These are phyloP conservation scores for Folsomia candida DNA, from an alignment of 2,888 invertebrate genomes.

Conservation along the genomic window DNA sequence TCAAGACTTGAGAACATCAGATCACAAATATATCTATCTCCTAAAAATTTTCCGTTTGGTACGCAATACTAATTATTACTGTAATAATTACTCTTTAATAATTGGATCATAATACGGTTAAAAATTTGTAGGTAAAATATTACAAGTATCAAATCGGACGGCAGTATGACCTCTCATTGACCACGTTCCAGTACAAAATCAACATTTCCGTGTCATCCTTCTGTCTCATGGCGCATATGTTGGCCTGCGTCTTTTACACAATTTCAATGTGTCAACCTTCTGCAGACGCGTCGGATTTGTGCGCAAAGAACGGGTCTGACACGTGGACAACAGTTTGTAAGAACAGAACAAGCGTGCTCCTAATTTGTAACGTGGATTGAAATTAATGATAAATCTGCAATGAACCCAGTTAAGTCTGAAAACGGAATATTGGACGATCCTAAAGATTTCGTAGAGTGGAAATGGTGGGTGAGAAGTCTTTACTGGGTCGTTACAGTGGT, in stretches of 20 bases:
- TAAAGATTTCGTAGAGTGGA: constrained; percentile 19
- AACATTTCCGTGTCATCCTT: constrained; percentile 41
- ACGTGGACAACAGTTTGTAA: constrained; percentile 25
- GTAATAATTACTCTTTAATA: not conserved
- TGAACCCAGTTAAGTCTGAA: too few relatives aligned
- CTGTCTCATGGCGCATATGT: constrained; percentile 43
- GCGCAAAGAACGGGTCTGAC: not conserved
- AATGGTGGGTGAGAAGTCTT: constrained; percentile 44
- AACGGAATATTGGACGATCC: not conserved
- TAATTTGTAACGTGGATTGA: too few relatives aligned
- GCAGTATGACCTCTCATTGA: constrained; percentile 36
- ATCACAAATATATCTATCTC: constrained; percentile 8
- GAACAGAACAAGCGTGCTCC: too few relatives aligned
- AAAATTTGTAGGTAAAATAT: not conserved
- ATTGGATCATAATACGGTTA: too few relatives aligned
- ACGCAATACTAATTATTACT: not conserved
- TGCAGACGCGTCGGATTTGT: not conserved
- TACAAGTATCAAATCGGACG: constrained; percentile 8
- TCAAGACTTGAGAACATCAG: not conserved
- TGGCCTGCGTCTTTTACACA: constrained; percentile 44
- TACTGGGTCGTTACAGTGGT: constrained; percentile 42
- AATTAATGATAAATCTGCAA: too few relatives aligned
- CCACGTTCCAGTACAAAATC: constrained; percentile 43
- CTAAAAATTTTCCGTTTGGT: constrained; percentile 24
- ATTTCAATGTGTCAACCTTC: constrained; percentile 24